A percentile compares a stretch with the other conserved stretches of the same genome.
Conservation (phyloP, 2,888 invertebrate species). For the Aromia moschata region DNA sequence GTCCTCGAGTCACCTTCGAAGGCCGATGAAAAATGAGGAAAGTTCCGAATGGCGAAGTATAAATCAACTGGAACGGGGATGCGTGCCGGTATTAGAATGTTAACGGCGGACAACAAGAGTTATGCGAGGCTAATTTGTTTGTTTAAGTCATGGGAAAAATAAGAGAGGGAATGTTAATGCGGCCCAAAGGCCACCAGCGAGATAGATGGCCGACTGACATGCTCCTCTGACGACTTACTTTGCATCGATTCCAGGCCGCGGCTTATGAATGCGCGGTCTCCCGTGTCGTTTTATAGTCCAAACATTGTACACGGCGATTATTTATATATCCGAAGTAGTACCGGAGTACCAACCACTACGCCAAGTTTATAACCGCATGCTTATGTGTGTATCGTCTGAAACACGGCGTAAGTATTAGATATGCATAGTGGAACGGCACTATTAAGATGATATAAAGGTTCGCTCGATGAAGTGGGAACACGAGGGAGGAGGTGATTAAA, state of each 20-base stretch:
- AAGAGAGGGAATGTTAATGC: conserved; percentile 53
- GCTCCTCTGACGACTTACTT: conserved; percentile 49
- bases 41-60: conserved; percentile 33
- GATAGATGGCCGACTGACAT: conserved; percentile 53
- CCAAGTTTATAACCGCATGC: conserved; percentile 4
- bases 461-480: background rate
- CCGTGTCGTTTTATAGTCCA: conserved; percentile 29
- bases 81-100: conserved; percentile 43
- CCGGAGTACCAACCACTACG: background rate
- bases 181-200: conserved; percentile 44
- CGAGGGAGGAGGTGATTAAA: background rate
- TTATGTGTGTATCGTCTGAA: conserved; percentile 1
- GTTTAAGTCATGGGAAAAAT: conserved; percentile 56
- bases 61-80: conserved; percentile 52
- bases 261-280: conserved; percentile 26
- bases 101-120: conserved; percentile 50
- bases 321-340: conserved; percentile 13
- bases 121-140: conserved; percentile 59
- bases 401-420: background rate
- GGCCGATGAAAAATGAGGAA: background rate
- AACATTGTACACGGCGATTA: conserved; percentile 5
- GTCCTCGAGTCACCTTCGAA: conserved; percentile 3
- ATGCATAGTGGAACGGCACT: background rate
- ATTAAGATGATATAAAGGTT: background rate
- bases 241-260: conserved; percentile 27